Evolutionary conservation across 2,113 vertebrate genomes (phyloP).

Genomic region (Chunga burmeisteri): DNA sequence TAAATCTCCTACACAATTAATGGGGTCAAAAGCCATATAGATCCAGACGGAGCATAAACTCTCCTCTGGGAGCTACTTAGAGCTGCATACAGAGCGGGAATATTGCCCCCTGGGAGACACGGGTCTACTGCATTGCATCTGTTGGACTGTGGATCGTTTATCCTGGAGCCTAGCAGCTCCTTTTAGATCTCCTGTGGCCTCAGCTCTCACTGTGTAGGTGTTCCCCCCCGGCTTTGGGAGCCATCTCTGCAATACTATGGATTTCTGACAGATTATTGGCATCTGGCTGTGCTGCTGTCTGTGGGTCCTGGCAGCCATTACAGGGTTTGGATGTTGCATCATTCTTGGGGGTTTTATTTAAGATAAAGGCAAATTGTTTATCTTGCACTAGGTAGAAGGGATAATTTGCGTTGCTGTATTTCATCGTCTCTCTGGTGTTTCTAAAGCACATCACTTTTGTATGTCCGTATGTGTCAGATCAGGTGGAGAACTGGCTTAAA

Average conservation of each 20-base stretch:
- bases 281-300: neutral
- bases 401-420: neutral
- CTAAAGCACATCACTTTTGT: neutral
- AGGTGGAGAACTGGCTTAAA: neutral
- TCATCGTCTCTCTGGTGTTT: neutral
- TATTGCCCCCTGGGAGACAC: rapidly evolving
- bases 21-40: neutral
- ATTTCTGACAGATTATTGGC: neutral
- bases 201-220: neutral
- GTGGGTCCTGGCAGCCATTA: neutral
- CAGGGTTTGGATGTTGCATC: neutral
- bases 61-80: neutral
- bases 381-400: neutral
- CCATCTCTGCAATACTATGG: neutral
- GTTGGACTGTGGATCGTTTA: neutral
- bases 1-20: neutral
- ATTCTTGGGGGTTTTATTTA: neutral
- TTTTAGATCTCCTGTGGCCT: neutral
- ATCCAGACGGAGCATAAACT: rapidly evolving
- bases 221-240: neutral
- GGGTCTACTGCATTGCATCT: neutral
- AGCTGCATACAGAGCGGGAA: rapidly evolving
- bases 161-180: neutral
- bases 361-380: neutral
- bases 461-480: neutral